Evolutionary conservation across 1,140 invertebrate genomes (phyloP), one percentile per base, ranked within the genome.

Genomic region (Centruroides sculpturatus): DNA sequence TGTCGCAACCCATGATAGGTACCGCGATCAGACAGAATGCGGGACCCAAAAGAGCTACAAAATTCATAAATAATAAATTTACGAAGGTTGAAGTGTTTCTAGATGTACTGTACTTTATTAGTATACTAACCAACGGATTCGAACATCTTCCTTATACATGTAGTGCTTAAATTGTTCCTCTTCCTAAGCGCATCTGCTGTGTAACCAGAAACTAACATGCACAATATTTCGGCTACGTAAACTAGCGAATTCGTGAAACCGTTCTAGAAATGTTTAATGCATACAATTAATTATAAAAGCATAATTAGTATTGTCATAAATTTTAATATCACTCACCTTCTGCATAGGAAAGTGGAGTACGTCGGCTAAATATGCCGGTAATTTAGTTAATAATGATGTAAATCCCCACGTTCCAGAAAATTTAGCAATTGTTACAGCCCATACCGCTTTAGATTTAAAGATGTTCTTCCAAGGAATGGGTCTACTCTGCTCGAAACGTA

Each of bases 391-490:
- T 53, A 97, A 84, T 9, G 88, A 93, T 75, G 95, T 96, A 76
- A 93, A 95, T 1, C 92, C 89, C 77, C 92, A 97, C 59, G 95
- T 92, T 62, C 89, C 90, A 60, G 86, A 83, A 47, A 84, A 87
- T 71, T 97, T 92, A 0, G 87, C 89, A 35, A 92, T 73, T 55
- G 95, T 81, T 69, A 96, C 91, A 3, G 92, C 89, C 89, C 90
- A 94, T 4, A 97, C 91, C 0, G 91, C 85, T 3, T 78, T 69
- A 0, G 91, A 93, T 0, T 81, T 83, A 6, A 96, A 72, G 64
- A 98, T 80, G 23, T 77, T 69, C 50, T 75, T 76, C 92, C 92
- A 96, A 0, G 92, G 91, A 11, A 62, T 63, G 9, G 61, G 58
- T 53, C 56, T 56, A 50, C 13, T 61, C 64, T 65, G 41, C 2